phyloP scores from a whole-genome alignment of 2,888 invertebrate species.

The Desoria tigrina region DNA sequence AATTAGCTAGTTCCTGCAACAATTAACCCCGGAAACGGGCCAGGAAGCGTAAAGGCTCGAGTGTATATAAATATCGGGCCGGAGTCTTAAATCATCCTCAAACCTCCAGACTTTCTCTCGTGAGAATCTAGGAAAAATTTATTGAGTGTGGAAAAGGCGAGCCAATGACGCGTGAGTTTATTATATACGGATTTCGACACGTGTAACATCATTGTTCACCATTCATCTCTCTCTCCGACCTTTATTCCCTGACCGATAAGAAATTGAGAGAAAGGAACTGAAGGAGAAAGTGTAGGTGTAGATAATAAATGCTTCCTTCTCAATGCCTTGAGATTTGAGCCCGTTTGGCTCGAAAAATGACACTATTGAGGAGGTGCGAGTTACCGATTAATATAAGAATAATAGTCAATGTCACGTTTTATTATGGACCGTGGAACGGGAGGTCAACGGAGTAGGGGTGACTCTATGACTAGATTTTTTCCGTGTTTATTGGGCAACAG shows the following conservation, averaged over 20 bases:
- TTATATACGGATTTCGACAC: conserved; percentile 7
- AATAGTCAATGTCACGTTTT: conserved; percentile 8
- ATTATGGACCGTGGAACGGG: neutral
- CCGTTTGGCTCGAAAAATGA: neutral
- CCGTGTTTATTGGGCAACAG: conserved; percentile 18
- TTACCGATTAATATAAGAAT: neutral
- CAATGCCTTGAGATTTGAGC: neutral
- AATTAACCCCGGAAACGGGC: too few relatives aligned
- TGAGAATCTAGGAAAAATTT: conserved; percentile 2
- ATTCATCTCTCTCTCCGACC: conserved; percentile 14
- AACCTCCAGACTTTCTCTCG: neutral
- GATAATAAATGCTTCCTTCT: conserved; percentile 2
- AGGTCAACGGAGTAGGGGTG: conserved; percentile 6
- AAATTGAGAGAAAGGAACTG: neutral
- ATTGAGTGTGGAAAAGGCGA: conserved; percentile 18
- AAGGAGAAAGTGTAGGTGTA: neutral
- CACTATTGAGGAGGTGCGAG: neutral
- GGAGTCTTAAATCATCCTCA: neutral
- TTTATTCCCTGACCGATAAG: too few relatives aligned
- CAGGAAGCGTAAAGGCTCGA: too few relatives aligned
- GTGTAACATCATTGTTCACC: conserved; percentile 16
- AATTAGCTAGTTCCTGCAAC: too few relatives aligned
- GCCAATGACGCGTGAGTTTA: conserved; percentile 19
- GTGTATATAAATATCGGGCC: too few relatives aligned
- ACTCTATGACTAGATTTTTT: neutral